phyloP scores from a whole-genome alignment of 53 echinoderm and acorn worm species.

The Temnopleurus reevesii region DNA sequence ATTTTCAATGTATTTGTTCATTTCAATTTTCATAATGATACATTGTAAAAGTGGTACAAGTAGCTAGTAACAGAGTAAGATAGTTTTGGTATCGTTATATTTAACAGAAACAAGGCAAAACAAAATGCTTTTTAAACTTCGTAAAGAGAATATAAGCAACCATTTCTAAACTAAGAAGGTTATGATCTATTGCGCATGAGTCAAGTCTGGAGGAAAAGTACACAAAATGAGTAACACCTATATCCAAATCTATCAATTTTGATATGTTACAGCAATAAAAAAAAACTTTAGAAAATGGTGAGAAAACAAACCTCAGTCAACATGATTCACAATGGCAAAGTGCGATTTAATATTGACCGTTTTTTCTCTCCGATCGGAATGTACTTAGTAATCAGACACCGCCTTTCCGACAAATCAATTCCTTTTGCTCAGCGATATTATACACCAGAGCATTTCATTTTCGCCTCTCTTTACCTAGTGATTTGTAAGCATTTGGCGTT shows the following conservation, averaged over 20 bases:
- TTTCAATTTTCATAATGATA: no score
- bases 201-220: background rate
- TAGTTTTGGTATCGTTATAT: no score
- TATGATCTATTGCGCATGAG: background rate
- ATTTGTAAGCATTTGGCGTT: constrained; percentile 24
- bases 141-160: no score
- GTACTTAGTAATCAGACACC: constrained; percentile 45
- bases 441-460: background rate
- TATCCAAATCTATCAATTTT: constrained; percentile 17
- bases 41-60: no score
- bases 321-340: constrained; percentile 23
- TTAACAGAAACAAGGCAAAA: no score
- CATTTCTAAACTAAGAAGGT: no score
- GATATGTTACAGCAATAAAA: background rate
- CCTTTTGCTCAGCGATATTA: constrained; percentile 6
- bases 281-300: background rate
- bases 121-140: no score
- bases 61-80: no score
- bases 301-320: background rate
- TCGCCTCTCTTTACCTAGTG: constrained; percentile 5
- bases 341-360: constrained; percentile 48
- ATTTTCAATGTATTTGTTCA: no score
- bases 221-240: constrained; percentile 1
- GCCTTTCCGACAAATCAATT: constrained; percentile 37
- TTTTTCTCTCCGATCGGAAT: constrained; percentile 30